These are phyloP conservation scores for Dicranocentrus wangi DNA, from an alignment of 2,888 invertebrate genomes.

Conservation along the genomic window DNA sequence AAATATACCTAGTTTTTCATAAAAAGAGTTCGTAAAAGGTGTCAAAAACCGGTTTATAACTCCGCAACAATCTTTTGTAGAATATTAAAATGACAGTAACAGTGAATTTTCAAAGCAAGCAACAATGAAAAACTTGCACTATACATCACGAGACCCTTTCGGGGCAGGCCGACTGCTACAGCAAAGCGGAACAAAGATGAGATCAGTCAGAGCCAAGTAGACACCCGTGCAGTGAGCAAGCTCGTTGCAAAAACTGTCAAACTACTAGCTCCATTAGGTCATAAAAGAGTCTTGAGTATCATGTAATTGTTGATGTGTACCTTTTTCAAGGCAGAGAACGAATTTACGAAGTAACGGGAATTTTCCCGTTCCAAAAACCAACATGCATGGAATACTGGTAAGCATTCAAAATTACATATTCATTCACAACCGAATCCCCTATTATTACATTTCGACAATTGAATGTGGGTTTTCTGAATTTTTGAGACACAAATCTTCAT, in stretches of 20 bases:
- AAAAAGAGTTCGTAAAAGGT: neutral
- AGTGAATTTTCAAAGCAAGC: neutral
- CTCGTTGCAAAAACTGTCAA: neutral
- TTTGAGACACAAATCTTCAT: too few relatives aligned
- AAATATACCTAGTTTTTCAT: neutral
- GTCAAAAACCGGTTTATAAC: slow-evolving; percentile 24
- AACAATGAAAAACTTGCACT: neutral
- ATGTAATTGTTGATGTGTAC: slow-evolving; percentile 3
- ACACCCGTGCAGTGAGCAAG: slow-evolving; percentile 46
- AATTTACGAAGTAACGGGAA: slow-evolving; percentile 41
- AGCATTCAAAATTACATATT: neutral
- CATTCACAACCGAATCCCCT: neutral
- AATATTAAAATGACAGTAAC: neutral
- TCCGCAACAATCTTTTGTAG: neutral
- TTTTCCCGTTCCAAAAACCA: slow-evolving; percentile 43
- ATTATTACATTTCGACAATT: neutral
- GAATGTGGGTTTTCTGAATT: neutral
- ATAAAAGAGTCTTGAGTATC: neutral
- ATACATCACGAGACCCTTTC: neutral
- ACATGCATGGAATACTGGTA: slow-evolving; percentile 56
- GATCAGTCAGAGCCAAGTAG: slow-evolving; percentile 55
- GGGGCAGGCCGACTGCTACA: neutral
- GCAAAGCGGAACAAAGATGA: slow-evolving; percentile 26
- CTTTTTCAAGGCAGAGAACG: slow-evolving; percentile 15
- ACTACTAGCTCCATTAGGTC: too few relatives aligned